phyloP scores from a whole-genome alignment of 2,888 invertebrate genomes.

The Spialia ferax region DNA sequence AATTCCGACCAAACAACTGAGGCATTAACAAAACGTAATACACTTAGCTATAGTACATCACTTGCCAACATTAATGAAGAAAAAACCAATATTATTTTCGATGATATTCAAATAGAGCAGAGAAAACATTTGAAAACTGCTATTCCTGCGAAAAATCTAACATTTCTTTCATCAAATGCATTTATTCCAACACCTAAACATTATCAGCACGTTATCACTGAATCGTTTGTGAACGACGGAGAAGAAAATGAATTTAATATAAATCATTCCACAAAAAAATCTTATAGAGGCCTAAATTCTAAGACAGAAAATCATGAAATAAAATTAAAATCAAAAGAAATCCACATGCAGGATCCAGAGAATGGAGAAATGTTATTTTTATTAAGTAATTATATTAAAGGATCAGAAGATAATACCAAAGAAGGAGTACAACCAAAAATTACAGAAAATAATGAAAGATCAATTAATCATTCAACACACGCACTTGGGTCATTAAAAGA shows the following conservation, averaged over 20 bases:
- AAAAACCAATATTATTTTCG: no score
- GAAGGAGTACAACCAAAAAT: neutral
- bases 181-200: neutral
- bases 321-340: no score
- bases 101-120: neutral
- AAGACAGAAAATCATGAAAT: neutral
- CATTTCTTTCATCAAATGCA: neutral
- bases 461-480: no score
- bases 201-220: neutral
- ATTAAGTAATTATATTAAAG: no score
- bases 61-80: no score
- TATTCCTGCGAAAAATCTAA: neutral
- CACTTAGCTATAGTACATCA: no score
- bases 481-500: no score
- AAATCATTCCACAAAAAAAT: neutral
- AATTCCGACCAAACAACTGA: no score
- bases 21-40: no score
- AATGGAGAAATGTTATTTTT: no score
- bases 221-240: neutral
- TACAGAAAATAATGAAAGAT: neutral
- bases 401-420: no score
- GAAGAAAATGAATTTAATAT: neutral
- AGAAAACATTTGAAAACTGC: neutral
- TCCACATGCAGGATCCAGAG: no score
- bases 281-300: neutral